These are phyloP conservation scores for Capitella teleta DNA, from an alignment of 1,140 invertebrate species.

Conservation along the genomic window DNA sequence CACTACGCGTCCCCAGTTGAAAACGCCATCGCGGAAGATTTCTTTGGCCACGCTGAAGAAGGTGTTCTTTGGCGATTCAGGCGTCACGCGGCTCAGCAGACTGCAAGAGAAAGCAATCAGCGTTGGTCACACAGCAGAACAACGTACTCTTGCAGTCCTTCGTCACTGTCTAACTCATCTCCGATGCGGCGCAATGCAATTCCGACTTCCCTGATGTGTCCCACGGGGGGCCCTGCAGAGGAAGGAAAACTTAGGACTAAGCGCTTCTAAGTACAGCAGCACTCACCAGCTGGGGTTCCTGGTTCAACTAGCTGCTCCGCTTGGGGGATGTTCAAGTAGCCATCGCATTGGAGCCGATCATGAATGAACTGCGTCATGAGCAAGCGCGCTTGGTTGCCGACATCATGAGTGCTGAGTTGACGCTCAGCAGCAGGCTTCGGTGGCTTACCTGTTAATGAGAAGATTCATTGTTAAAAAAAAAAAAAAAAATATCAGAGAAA, in stretches of 20 bases:
- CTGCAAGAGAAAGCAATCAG: constrained; percentile 16
- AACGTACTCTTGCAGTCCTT: constrained; percentile 29
- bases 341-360: constrained; percentile 24
- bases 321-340: constrained; percentile 17
- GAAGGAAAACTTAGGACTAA: background rate
- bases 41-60: constrained; percentile 34
- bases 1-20: constrained; percentile 38
- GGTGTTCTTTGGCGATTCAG: constrained; percentile 28
- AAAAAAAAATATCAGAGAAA: no score
- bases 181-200: constrained; percentile 33
- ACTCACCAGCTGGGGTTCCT: constrained; percentile 26
- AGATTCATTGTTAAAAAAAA: no score
- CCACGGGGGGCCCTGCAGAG: constrained; percentile 4
- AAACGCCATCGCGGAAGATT: constrained; percentile 34
- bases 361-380: constrained; percentile 28
- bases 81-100: constrained; percentile 25
- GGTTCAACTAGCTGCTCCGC: constrained; percentile 24
- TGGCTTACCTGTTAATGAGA: no score
- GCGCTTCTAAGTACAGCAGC: background rate
- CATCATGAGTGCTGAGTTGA: constrained; percentile 19
- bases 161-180: constrained; percentile 36
- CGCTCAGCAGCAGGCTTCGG: no score
- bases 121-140: background rate
- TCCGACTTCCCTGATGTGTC: constrained; percentile 30
- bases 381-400: constrained; percentile 28